A percentile compares a stretch with the other conserved stretches of the same genome.
Evolutionary conservation across 2,888 invertebrate genomes (phyloP).

Genomic region (Clanis bilineata): DNA sequence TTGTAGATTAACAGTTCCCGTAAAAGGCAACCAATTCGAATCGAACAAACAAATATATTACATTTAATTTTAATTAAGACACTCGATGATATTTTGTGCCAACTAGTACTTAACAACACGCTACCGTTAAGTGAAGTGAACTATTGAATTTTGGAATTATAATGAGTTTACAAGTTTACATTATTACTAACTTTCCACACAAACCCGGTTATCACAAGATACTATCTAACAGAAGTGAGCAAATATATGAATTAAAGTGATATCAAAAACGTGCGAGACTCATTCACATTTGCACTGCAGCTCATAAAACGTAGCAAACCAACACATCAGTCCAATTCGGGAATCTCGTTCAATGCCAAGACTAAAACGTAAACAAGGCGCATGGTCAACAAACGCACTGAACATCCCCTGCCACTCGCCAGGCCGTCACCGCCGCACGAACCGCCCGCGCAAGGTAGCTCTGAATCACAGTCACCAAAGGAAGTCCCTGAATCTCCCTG

Average conservation of each 20-base stretch:
- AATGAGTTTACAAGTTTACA: background rate
- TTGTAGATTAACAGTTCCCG: conserved; percentile 51
- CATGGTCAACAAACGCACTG: conserved; percentile 64
- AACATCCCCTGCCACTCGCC: conserved; percentile 48
- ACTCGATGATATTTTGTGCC: background rate
- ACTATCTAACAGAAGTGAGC: conserved; percentile 20
- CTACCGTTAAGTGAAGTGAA: background rate
- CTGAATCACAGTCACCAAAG: conserved; percentile 38
- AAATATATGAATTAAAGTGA: conserved; percentile 19
- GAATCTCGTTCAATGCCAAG: conserved; percentile 71
- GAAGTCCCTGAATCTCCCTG: conserved; percentile 50
- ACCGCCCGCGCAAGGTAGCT: conserved; percentile 40
- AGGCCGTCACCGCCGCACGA: background rate
- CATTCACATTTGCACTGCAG: conserved; percentile 56
- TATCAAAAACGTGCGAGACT: conserved; percentile 30
- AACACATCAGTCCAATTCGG: conserved; percentile 66
- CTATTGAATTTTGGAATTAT: background rate
- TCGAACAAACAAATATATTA: background rate
- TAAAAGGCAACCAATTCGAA: conserved; percentile 37
- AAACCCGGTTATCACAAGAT: conserved; percentile 14
- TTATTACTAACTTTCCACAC: background rate
- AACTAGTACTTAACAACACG: background rate
- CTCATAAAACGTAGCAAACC: conserved; percentile 55
- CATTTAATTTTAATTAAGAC: background rate
- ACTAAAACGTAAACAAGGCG: conserved; percentile 72